phyloP scores from a whole-genome alignment of 2,113 vertebrate genomes.

The Maccullochella peelii region DNA sequence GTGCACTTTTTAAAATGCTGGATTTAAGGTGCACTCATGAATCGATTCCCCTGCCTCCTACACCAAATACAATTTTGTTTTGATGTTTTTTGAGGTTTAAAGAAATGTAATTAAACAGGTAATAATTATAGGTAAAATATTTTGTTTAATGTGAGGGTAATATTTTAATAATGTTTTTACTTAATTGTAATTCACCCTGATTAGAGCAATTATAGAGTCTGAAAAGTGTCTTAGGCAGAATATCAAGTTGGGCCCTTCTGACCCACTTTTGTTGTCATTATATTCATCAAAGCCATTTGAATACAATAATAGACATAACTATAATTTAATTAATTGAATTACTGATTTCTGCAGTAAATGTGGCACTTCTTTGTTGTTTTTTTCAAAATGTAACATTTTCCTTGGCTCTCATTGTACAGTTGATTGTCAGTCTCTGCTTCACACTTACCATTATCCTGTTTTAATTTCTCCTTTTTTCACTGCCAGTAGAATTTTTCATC shows the following conservation, averaged over 20 bases:
- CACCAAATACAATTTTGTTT: background rate
- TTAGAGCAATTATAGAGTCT: background rate
- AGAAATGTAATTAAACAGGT: background rate
- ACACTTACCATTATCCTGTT: background rate
- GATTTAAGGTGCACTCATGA: background rate
- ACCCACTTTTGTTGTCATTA: background rate
- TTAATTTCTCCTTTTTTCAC: background rate
- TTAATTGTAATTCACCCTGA: background rate
- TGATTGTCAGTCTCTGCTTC: background rate
- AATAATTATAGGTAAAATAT: background rate
- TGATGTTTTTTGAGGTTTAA: background rate
- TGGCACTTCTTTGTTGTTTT: no score
- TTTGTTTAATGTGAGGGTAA: background rate
- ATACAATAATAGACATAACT: background rate
- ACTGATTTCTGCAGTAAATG: background rate
- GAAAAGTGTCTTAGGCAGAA: background rate
- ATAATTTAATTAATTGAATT: background rate
- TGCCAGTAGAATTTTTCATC: background rate
- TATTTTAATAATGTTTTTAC: background rate
- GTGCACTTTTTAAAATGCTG: background rate
- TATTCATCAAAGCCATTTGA: background rate
- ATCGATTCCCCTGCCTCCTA: background rate
- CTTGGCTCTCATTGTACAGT: background rate
- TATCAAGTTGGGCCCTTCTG: no score
- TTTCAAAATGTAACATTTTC: background rate